phyloP scores from a whole-genome alignment of 2,888 invertebrate genomes.

The Cheilosia vulpina region DNA sequence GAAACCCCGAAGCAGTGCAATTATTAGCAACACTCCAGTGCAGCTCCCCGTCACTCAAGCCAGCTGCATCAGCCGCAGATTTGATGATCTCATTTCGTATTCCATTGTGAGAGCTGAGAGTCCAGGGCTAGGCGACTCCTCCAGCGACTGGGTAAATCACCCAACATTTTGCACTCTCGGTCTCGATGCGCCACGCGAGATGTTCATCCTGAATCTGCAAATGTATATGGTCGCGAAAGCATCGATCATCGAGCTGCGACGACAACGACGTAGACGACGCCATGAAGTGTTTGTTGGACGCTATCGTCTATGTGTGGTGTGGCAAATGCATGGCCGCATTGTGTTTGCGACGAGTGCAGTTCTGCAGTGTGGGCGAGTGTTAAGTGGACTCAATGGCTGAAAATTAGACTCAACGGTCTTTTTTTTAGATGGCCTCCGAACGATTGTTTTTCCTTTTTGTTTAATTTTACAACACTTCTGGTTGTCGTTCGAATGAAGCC shows the following conservation, averaged over 20 bases:
- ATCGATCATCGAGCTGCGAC: conserved; percentile 67
- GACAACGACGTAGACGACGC: conserved; percentile 47
- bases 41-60: conserved; percentile 53
- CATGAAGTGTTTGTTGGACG: conserved; percentile 53
- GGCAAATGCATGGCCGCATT: conserved; percentile 62
- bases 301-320: conserved; percentile 33
- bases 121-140: conserved; percentile 40
- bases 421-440: conserved; percentile 11
- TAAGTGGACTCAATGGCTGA: conserved; percentile 72
- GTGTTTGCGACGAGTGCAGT: conserved; percentile 49
- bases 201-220: conserved; percentile 67
- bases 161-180: conserved; percentile 25
- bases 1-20: conserved; percentile 53
- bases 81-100: conserved; percentile 74
- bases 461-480: conserved; percentile 35
- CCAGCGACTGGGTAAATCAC: conserved; percentile 63
- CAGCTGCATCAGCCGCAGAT: conserved; percentile 33
- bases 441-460: neutral
- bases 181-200: conserved; percentile 28
- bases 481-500: conserved; percentile 18
- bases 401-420: conserved; percentile 62
- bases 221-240: conserved; percentile 61
- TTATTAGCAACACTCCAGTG: conserved; percentile 68
- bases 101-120: conserved; percentile 56
- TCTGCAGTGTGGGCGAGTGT: conserved; percentile 72